Evolutionary conservation across 2,888 invertebrate genomes (phyloP), one percentile per base, ranked within the genome.

Genomic region (Atrina japonica): DNA sequence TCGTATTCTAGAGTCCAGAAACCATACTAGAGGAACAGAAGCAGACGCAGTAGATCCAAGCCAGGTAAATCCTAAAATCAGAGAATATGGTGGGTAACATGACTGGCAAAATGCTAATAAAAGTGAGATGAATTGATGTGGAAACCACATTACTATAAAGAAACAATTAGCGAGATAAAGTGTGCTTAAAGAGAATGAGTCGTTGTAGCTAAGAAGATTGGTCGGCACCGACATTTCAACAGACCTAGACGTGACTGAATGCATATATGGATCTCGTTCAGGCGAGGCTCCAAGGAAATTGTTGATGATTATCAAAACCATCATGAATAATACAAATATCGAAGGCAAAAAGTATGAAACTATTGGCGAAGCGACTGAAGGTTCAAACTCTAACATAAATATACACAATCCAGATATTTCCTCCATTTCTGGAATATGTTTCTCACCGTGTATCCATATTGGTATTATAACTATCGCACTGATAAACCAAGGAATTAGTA

Each of bases 81-180:
- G 35, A 25, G 58, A 58, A n/a, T 58, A 49, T 3, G 66, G 66
- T 9, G 66, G 66, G 40, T 49, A 58, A 18, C 66, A 66, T 9
- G 18, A 21, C 1, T 47, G 23, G 49, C 66, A 66, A 40, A 58
- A 25, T 16, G 66, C 43, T 58, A 66, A 25, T 18, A 66, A 58
- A 16, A 66, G 21, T 23, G 23, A 49, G 18, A 66, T 35, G 3
- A 66, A 40, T 9, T 66, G 66, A 50, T 55, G 49, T 11, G 66
- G 66, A n/a, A 58, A 55, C 66, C 66, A 66, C 49, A 66, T 40
- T 16, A 49, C 49, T 49, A 66, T 23, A 49, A 66, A 66, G 21
- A 49, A 35, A 35, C 45, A 30, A 25, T 45, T 50, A 1, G 58
- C 50, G 1, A 66, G 41, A 66, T 50, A 66, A 6, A 66, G 30